A percentile compares a stretch with the other conserved stretches of the same genome.
Conservation (phyloP, 2,797 vertebrate species). For the Lateolabrax maculatus region DNA sequence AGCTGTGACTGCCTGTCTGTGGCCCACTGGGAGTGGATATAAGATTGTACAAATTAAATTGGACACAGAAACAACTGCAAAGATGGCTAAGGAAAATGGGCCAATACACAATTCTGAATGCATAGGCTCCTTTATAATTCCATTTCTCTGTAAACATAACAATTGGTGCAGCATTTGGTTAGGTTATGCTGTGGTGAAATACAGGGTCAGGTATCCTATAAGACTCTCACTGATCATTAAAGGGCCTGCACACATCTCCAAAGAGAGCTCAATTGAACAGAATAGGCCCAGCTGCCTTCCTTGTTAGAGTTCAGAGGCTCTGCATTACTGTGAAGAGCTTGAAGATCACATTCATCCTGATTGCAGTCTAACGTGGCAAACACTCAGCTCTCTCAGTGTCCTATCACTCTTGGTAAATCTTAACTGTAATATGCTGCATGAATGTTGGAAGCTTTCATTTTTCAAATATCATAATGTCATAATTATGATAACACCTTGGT, state of each 20-base stretch:
- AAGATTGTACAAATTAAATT: slow-evolving; percentile 69
- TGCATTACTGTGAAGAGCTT: slow-evolving; percentile 47
- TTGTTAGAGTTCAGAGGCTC: slow-evolving; percentile 42
- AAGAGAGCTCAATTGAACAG: slow-evolving; percentile 31
- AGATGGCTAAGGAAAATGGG: slow-evolving; percentile 41
- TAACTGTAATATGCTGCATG: slow-evolving; percentile 24
- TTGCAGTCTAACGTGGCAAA: slow-evolving; percentile 35
- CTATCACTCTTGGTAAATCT: slow-evolving; percentile 8
- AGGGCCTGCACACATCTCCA: slow-evolving; percentile 27
- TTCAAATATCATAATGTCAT: slow-evolving; percentile 8
- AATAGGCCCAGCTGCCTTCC: slow-evolving; percentile 31
- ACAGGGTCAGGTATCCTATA: slow-evolving; percentile 26
- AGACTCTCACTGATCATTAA: slow-evolving; percentile 40
- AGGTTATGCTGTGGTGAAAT: slow-evolving; percentile 17
- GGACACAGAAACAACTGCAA: slow-evolving; percentile 63
- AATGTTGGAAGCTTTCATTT: slow-evolving; percentile 25
- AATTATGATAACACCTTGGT: slow-evolving; percentile 22
- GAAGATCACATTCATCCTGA: slow-evolving; percentile 55
- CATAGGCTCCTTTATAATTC: slow-evolving; percentile 30
- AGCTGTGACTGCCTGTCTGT: slow-evolving; percentile 62
- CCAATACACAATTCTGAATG: slow-evolving; percentile 26
- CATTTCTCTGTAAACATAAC: slow-evolving; percentile 33
- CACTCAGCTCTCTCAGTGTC: slow-evolving; percentile 28
- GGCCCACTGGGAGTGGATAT: slow-evolving; percentile 46
- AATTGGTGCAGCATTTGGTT: slow-evolving; percentile 21